Base-by-base conservation (phyloP, 2,113 vertebrate species). In the Bettongia penicillata region DNA sequence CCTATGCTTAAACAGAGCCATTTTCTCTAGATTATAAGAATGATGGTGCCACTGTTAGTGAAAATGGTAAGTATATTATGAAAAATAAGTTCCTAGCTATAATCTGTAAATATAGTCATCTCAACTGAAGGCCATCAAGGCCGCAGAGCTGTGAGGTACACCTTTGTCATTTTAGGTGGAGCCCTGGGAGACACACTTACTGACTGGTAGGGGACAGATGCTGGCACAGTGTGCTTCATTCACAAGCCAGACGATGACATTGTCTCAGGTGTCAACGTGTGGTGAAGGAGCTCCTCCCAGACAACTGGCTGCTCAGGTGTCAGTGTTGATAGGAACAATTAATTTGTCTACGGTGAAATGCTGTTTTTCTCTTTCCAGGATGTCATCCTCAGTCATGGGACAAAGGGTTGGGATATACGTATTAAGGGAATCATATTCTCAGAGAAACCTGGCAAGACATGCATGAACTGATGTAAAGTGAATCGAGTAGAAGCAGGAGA, bases 301-400 rank as follows among this genome's bases (percentile, higher is more conserved):
- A 93, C 89, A 93, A 24, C 93, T 53, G 90, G 77, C 52, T 93
- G 53, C 8, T 68, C 49, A 51, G 55, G 2, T 89, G 91, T 91
- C 90, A 89, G 16, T 61, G 91, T 31, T 93, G 68, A 95, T 52
- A 55, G 49, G 91, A 94, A 93, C 47, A 57, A 23, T 95, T 91
- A 49, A 2, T 92, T 90, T 93, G 53, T 94, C 89, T 93, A 49
- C 8, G 53, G 37, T 96, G 53, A 93, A 84, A 43, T 10, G 4
- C 37, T 55, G 68, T 77, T 28, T 51, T 57, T 0, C 4, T 94
- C 14, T 50, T 91, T 77, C 51, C 90, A 51, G 31, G 91, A 51
- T 90, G 47, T 90, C 93, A 52, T 61, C 49, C 90, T 53, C 53
- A 48, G 28, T 96, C 94, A 77, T 7, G 57, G 77, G 93, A 53